Conservation (phyloP, 2,113 vertebrate species). For the Halcyon senegalensis region DNA sequence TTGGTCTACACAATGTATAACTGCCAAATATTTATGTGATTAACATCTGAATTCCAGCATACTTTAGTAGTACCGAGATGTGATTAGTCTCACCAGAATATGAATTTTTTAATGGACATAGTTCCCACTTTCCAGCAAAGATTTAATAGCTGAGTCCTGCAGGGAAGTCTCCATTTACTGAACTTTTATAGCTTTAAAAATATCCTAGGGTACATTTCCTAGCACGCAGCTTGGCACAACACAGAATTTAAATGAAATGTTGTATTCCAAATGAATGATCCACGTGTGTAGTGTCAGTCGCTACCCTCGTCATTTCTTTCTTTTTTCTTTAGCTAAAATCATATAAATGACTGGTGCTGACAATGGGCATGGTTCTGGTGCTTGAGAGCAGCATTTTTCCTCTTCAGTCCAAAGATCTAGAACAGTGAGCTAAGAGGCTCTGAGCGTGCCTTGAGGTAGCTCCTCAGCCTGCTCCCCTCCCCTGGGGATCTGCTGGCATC, state of each 20-base stretch:
- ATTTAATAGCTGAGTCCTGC: conserved; percentile 68
- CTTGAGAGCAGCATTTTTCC: neutral
- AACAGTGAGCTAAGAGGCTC: neutral
- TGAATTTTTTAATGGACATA: conserved; percentile 55
- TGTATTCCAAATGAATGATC: neutral
- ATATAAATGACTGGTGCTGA: neutral
- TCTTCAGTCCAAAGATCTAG: neutral
- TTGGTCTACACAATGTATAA: neutral
- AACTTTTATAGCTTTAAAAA: conserved; percentile 55
- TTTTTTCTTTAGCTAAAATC: neutral
- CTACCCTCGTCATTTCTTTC: neutral
- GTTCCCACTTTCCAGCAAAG: conserved; percentile 36
- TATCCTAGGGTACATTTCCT: conserved; percentile 48
- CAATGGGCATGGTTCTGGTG: neutral
- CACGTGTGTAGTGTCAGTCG: neutral
- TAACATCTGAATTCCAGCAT: conserved; percentile 54
- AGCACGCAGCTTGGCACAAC: neutral
- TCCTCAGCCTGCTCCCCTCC: neutral
- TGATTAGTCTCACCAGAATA: conserved; percentile 57
- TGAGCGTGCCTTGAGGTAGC: neutral
- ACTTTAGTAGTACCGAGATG: conserved; percentile 41
- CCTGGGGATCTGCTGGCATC: neutral
- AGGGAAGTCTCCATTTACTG: conserved; percentile 62
- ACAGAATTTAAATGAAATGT: conserved; percentile 58
- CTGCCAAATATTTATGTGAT: conserved; percentile 55